Base-by-base conservation (phyloP, 2,797 vertebrate species). In the Macroramphosus scolopax region DNA sequence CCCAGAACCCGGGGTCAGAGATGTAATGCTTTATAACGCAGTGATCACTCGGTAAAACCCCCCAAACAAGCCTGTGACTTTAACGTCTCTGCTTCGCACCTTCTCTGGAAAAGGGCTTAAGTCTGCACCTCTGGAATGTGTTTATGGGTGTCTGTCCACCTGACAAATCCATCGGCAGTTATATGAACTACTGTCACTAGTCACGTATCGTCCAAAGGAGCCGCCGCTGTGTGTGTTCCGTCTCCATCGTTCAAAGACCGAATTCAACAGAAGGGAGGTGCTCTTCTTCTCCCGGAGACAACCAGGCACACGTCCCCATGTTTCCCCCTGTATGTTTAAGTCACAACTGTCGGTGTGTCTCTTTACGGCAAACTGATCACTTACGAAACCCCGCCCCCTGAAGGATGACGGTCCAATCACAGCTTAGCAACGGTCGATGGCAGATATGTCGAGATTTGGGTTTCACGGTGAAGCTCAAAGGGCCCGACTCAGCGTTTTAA, bases 1-100 rank as follows among this genome's bases (percentile, higher is more conserved):
- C 79, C 46, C 68, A 78, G 59, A 75, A 49, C 71, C 63, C 22
- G 49, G 59, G 77, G 82, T 83, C 73, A 79, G 60, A 66, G 68
- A 81, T 78, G 79, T 85, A 79, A 84, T 80, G 71, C 79, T 81
- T 85, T 76, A 85, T 70, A 81, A 82, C 74, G 68, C 59, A 40
- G 36, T 12, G 58, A 78, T 80, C 65, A 51, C 58, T 64, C 49
- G 6, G 59, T 64, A 63, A 79, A 81, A 78, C 18, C 22, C 12
- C 24, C 47, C 74, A 59, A 80, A 84, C 81, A 77, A 80, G 70
- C 72, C 51, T 63, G 56, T 36, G 64, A 79, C 64, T 76, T 67
- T 68, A 75, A 69, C 60, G 61, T 69, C 1, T 12, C 46, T 33
- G 55, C 51, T 60, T 56, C 75, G 67, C 63, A 53, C 60, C 46